Evolutionary conservation across 2,113 vertebrate genomes (phyloP).

Genomic region (Tragelaphus strepsiceros): DNA sequence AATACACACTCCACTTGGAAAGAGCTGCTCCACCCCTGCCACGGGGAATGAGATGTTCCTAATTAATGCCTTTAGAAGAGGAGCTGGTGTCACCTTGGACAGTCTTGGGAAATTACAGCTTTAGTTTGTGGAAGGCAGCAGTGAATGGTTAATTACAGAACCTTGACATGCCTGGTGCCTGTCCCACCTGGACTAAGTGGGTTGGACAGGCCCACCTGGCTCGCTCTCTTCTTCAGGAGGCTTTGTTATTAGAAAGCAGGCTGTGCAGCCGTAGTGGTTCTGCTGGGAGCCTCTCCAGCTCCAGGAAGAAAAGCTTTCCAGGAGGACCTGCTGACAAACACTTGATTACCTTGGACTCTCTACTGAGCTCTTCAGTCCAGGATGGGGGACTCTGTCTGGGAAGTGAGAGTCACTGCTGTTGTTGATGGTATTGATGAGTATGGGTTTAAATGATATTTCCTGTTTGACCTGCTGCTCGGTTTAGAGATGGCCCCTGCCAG

Average conservation of each 20-base stretch:
- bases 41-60: slow-evolving; percentile 77
- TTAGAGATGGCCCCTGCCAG: not conserved
- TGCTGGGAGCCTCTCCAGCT: not conserved
- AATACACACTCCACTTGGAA: slow-evolving; percentile 77
- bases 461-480: not conserved
- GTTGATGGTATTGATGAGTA: not conserved
- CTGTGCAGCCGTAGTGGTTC: not conserved
- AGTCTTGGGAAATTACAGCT: slow-evolving; percentile 77
- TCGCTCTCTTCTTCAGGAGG: not conserved
- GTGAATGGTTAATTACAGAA: slow-evolving; percentile 72
- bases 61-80: slow-evolving; percentile 81
- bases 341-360: not conserved
- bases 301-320: not conserved
- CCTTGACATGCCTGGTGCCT: slow-evolving; percentile 61
- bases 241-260: slow-evolving; percentile 34
- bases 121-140: slow-evolving; percentile 32
- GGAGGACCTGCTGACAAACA: not conserved
- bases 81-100: slow-evolving; percentile 74
- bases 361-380: not conserved
- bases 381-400: not conserved
- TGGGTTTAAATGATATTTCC: not conserved
- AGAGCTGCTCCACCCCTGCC: slow-evolving; percentile 74
- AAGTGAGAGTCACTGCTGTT: accelerated
- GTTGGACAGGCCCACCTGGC: slow-evolving; percentile 64
- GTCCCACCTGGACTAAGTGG: slow-evolving; percentile 66